Conservation (phyloP, 2,113 vertebrate genomes). For the Melanerpes aurifrons region DNA sequence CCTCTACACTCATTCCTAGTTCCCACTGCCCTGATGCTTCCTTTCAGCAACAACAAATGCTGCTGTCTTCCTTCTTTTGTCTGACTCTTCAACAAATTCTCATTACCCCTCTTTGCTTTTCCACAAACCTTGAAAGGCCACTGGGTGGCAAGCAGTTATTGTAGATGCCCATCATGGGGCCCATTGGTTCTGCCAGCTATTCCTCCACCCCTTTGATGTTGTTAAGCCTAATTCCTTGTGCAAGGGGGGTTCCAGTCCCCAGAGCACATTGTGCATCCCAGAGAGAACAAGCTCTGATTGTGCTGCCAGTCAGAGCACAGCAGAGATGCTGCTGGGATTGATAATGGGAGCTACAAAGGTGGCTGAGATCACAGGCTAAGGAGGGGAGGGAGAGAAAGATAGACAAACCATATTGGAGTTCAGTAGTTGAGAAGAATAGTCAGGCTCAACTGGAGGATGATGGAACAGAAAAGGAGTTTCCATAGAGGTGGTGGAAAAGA, state of each 20-base stretch:
- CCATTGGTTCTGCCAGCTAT: neutral
- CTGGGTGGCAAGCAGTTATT: slow-evolving; percentile 31
- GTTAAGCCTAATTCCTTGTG: slow-evolving; percentile 29
- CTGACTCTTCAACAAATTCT: slow-evolving; percentile 11
- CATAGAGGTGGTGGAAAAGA: slow-evolving; percentile 23
- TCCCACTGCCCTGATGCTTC: neutral
- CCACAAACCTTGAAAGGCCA: slow-evolving; percentile 37
- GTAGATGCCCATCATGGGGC: slow-evolving; percentile 27
- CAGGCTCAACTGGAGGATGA: neutral
- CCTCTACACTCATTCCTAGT: neutral
- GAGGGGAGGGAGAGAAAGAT: neutral
- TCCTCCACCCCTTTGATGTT: slow-evolving; percentile 1
- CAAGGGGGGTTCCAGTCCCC: neutral
- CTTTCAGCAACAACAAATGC: neutral
- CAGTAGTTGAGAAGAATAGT: slow-evolving; percentile 42
- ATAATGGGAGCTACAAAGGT: slow-evolving; percentile 49
- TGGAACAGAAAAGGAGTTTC: slow-evolving; percentile 48
- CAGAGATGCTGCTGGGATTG: slow-evolving; percentile 19
- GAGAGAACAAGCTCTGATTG: slow-evolving; percentile 46
- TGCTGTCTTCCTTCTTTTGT: slow-evolving; percentile 5
- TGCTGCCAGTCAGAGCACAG: slow-evolving; percentile 41
- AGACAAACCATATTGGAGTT: neutral
- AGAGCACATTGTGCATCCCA: slow-evolving; percentile 21
- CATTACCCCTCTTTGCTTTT: slow-evolving; percentile 11
- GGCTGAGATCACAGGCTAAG: slow-evolving; percentile 32